Conservation (phyloP, 2,113 vertebrate genomes). For the Asarcornis scutulata region DNA sequence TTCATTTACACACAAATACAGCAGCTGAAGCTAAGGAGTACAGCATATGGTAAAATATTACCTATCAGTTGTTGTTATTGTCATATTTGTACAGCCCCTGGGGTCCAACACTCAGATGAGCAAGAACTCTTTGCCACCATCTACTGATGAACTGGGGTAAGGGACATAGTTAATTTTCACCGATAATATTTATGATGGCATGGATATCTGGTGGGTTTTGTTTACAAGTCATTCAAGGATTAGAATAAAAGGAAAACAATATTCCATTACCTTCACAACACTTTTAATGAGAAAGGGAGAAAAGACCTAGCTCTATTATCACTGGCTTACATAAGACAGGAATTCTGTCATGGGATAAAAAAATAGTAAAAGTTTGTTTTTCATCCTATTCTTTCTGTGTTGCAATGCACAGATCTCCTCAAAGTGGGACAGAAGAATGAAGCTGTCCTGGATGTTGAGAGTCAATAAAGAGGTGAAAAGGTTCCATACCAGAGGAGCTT, state of each 20-base stretch:
- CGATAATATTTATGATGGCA: neutral
- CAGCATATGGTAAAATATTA: neutral
- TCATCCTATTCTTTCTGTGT: neutral
- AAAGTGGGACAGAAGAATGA: neutral
- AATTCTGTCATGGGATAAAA: neutral
- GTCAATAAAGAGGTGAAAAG: neutral
- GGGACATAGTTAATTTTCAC: neutral
- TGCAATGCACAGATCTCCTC: neutral
- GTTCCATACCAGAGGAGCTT: neutral
- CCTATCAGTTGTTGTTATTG: neutral
- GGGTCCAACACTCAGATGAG: neutral
- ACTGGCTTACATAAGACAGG: neutral
- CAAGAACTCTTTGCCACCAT: constrained; percentile 58
- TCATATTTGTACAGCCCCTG: neutral
- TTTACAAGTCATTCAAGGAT: neutral
- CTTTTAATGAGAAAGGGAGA: neutral
- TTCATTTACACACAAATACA: neutral
- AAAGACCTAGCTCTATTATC: neutral
- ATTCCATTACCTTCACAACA: neutral
- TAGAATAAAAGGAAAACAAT: neutral
- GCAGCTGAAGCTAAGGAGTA: neutral
- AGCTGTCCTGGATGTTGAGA: neutral
- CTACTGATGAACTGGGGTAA: constrained; percentile 36
- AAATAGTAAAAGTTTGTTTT: neutral
- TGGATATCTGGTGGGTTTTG: neutral